phyloP scores from a whole-genome alignment of 2,797 vertebrate genomes.

The Rachycentron canadum region DNA sequence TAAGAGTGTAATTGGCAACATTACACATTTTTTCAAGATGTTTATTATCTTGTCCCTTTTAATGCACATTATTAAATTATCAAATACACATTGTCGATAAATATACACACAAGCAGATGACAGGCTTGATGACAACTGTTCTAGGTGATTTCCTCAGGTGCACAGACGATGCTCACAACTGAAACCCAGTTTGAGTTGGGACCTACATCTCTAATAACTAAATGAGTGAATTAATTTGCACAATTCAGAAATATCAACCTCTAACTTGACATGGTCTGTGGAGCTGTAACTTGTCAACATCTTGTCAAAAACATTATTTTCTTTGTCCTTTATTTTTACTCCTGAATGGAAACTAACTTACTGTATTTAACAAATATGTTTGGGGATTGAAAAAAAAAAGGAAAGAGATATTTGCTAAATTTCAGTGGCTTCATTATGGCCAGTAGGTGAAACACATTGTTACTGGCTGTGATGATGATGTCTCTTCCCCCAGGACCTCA shows the following conservation, averaged over 20 bases:
- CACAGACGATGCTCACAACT: neutral
- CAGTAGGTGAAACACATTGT: neutral
- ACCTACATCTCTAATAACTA: neutral
- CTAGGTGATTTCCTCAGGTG: neutral
- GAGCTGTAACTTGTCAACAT: no score
- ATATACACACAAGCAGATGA: no score
- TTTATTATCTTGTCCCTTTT: neutral
- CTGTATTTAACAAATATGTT: neutral
- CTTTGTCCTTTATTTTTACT: no score
- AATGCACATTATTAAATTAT: no score
- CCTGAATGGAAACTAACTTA: no score
- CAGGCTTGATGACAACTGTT: neutral
- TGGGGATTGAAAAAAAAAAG: neutral
- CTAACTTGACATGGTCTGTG: neutral
- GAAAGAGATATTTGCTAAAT: neutral
- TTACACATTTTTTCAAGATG: neutral
- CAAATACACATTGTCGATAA: neutral
- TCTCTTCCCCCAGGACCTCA: slow-evolving; percentile 61
- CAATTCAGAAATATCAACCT: neutral
- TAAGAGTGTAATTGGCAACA: neutral
- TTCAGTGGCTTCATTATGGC: no score
- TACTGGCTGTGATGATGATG: neutral
- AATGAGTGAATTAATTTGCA: neutral
- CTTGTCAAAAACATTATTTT: no score
- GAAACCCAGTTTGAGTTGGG: neutral